Evolutionary conservation across 2,888 invertebrate genomes (phyloP).

Genomic region (Halictus ligatus): DNA sequence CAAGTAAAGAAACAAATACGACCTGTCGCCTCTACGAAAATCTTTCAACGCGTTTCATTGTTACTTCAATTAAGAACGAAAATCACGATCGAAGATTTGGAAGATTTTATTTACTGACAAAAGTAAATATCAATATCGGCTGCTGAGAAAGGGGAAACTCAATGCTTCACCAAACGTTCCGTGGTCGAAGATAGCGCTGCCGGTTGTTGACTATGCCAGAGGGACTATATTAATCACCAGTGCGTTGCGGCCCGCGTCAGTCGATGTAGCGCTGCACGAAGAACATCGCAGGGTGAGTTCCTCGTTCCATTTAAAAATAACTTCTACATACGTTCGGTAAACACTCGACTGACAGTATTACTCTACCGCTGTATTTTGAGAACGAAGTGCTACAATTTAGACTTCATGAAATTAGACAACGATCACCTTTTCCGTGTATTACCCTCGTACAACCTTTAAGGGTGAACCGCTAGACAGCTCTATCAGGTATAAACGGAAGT

Average conservation of each 20-base stretch:
- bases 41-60: not conserved
- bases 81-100: not conserved
- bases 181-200: not conserved
- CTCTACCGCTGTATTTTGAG: not conserved
- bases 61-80: not conserved
- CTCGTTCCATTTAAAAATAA: slow-evolving; percentile 28
- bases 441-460: not conserved
- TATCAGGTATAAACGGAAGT: not conserved
- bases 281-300: slow-evolving; percentile 9
- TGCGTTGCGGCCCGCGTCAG: slow-evolving; percentile 16
- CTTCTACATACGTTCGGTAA: not conserved
- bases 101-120: not conserved
- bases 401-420: not conserved
- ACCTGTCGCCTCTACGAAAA: not conserved
- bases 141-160: not conserved
- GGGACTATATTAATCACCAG: not conserved
- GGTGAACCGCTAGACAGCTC: not conserved
- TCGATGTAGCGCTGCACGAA: slow-evolving; percentile 24
- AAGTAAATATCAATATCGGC: not conserved
- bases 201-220: too few relatives aligned
- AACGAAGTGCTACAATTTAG: not conserved
- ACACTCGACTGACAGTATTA: not conserved
- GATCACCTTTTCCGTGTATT: not conserved
- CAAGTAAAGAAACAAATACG: not conserved
- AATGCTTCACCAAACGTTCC: not conserved